Percentiles rank a stretch among this genome's conserved stretches.
phyloP scores from a whole-genome alignment of 2,888 invertebrate genomes.

The Tuta absoluta region DNA sequence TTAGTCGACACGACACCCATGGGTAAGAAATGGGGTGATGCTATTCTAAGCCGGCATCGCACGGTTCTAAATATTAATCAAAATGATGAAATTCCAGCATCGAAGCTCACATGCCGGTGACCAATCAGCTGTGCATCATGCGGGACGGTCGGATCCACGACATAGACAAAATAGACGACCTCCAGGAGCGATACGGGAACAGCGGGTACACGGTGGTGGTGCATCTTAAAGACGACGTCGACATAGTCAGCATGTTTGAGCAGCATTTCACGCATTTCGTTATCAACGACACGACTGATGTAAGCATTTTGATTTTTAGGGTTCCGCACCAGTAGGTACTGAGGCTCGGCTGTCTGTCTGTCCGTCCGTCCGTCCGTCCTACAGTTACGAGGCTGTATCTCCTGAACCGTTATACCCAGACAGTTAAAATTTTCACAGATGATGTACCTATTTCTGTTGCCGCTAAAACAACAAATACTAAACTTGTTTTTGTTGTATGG shows the following conservation, averaged over 20 bases:
- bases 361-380: no score
- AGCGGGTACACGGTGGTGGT: conserved; percentile 66
- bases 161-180: conserved; percentile 57
- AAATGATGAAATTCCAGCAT: conserved; percentile 49
- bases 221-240: conserved; percentile 62
- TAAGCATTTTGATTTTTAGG: conserved; percentile 34
- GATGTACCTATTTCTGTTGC: no score
- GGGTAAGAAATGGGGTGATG: no score
- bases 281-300: conserved; percentile 64
- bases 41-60: no score
- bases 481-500: no score
- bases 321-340: background rate
- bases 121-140: conserved; percentile 59
- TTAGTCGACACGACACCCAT: no score
- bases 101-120: conserved; percentile 64
- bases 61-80: background rate
- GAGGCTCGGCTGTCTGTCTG: background rate
- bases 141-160: conserved; percentile 62
- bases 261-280: conserved; percentile 51
- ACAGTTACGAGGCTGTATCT: no score
- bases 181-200: conserved; percentile 58
- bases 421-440: no score
- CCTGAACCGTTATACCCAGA: no score
- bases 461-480: no score
- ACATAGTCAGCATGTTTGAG: conserved; percentile 51